phyloP scores from a whole-genome alignment of 2,888 invertebrate genomes.

The Microctonus brassicae region DNA sequence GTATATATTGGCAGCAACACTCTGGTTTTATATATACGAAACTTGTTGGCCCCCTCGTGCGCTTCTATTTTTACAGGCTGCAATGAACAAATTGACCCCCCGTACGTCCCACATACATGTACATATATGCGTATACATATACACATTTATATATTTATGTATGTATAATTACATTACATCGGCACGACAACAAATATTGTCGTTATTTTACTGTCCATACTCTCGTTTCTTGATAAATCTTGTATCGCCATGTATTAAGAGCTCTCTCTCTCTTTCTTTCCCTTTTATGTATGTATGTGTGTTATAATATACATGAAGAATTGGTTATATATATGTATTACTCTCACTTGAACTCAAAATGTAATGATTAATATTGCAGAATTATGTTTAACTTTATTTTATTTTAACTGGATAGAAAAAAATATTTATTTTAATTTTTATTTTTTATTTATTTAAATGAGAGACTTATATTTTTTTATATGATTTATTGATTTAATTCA shows the following conservation, averaged over 20 bases:
- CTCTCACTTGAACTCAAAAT: too few species aligned
- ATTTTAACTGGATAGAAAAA: too few species aligned
- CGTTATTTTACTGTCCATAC: not conserved
- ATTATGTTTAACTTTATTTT: too few species aligned
- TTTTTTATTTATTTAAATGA: too few species aligned
- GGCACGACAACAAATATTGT: not conserved
- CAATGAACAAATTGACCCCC: slow-evolving; percentile 2
- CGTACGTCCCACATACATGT: not conserved
- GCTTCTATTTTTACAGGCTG: slow-evolving; percentile 54
- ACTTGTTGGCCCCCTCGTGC: slow-evolving; percentile 48
- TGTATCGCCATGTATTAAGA: not conserved
- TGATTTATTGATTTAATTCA: too few species aligned
- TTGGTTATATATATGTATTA: not conserved
- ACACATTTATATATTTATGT: not conserved
- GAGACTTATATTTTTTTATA: too few species aligned
- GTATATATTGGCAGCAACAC: slow-evolving; percentile 27
- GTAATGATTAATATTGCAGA: too few species aligned
- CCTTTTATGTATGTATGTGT: not conserved
- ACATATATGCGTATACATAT: not conserved
- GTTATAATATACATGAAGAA: not conserved
- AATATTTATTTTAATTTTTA: too few species aligned
- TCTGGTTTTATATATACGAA: slow-evolving; percentile 54
- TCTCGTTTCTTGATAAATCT: not conserved
- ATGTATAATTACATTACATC: not conserved
- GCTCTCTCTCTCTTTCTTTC: not conserved